Evolutionary conservation across 1,140 invertebrate species (phyloP), one percentile per base, ranked within the genome.

Genomic region (Drosophila setifemur): DNA sequence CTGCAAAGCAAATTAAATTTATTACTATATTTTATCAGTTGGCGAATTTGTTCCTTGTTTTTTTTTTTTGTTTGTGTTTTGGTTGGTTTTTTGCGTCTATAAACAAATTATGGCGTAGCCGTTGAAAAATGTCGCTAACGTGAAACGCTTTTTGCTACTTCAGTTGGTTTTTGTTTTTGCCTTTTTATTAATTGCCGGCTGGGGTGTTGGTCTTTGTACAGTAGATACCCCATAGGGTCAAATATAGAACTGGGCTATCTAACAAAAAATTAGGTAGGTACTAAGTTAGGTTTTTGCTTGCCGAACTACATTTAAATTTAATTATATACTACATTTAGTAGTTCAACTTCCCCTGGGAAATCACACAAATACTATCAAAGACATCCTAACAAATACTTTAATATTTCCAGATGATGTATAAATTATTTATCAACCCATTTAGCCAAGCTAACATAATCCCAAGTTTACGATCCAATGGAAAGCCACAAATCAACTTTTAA

Each of bases 41-140:
- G 21, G n/a, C 26, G 4, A 23, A 43, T 48, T 44, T 2, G 29
- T 44, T 60, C 21, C 39, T 16, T 18, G 28, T 61, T 28, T 12
- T 16, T 9, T 12, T 28, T 28, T 23, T 33, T n/a, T n/a, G 19
- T 43, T 23, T 21, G n/a, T n/a, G 9, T 31, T 60, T 28, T n/a
- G 45, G 8, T 21, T 42, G 9, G 35, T 33, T 43, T 69, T 61
- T 54, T 6, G 8, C 11, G 19, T 37, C 68, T 64, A 73, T 73
- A 83, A 68, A 44, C 57, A 85, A 83, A 83, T 74, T 67, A 74
- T 83, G 78, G 74, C 79, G 79, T 85, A 71, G 55, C 50, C 43
- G 54, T 42, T 57, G 33, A 74, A 73, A 71, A 74, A 83, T 83
- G 79, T 83, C 44, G 64, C 47, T 53, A 48, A 58, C 50, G 31